These are phyloP conservation scores for Abramis brama DNA, from an alignment of 2,113 vertebrate species.

Conservation along the genomic window DNA sequence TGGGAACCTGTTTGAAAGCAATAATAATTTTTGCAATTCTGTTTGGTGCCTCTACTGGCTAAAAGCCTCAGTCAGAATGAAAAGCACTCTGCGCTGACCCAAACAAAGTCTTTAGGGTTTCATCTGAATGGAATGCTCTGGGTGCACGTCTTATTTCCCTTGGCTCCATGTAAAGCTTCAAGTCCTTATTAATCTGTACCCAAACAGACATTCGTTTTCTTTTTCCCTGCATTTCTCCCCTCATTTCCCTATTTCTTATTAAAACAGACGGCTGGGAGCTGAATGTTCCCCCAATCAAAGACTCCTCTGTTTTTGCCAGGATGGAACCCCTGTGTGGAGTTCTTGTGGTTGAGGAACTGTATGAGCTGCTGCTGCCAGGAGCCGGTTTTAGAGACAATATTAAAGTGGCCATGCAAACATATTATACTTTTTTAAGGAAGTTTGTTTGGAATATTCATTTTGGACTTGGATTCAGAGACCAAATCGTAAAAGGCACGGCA, in stretches of 20 bases:
- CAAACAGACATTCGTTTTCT: constrained; percentile 59
- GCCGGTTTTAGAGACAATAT: not conserved
- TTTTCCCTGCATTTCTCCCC: constrained; percentile 49
- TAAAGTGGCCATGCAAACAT: constrained; percentile 18
- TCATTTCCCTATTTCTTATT: constrained; percentile 57
- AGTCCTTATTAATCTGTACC: constrained; percentile 71
- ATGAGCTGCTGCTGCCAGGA: constrained; percentile 40
- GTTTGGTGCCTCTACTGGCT: not conserved
- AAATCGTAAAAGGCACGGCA: not conserved
- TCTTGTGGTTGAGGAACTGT: constrained; percentile 65
- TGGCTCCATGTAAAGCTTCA: constrained; percentile 75
- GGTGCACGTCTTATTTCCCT: constrained; percentile 78
- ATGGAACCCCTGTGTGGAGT: constrained; percentile 61
- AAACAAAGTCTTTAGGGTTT: constrained; percentile 68
- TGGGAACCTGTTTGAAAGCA: not conserved
- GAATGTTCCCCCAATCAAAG: constrained; percentile 73
- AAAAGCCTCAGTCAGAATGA: constrained; percentile 62
- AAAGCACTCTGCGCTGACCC: constrained; percentile 67
- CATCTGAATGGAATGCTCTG: constrained; percentile 75
- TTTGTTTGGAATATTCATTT: not conserved
- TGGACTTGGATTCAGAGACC: not conserved
- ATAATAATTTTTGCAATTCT: not conserved
- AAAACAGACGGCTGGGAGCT: constrained; percentile 62
- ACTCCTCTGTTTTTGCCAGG: constrained; percentile 68
- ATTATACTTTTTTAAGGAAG: not conserved